Evolutionary conservation across 2,797 vertebrate species (phyloP).

Genomic region (Arnoldichthys spilopterus): DNA sequence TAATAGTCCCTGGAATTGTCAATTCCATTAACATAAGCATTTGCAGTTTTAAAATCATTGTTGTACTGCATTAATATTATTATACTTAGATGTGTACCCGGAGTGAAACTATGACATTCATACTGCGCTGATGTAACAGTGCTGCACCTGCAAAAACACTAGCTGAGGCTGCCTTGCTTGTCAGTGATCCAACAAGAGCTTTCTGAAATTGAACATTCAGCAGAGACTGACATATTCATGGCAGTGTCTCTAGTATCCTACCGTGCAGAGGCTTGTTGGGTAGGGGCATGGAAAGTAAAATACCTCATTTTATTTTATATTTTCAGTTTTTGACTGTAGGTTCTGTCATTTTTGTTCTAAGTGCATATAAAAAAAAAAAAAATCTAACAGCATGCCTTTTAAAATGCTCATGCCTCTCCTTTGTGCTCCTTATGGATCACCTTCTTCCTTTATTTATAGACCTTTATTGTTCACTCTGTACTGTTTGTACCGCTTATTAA

Average conservation of each 20-base stretch:
- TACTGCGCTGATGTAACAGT: neutral
- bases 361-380: too few species aligned
- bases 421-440: neutral
- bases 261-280: neutral
- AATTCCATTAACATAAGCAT: too few species aligned
- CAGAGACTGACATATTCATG: neutral
- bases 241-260: neutral
- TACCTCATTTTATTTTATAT: too few species aligned
- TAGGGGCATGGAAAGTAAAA: neutral
- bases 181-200: neutral
- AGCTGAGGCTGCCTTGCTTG: neutral
- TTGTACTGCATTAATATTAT: neutral
- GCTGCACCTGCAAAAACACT: neutral
- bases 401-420: neutral
- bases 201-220: conserved; percentile 1
- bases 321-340: neutral
- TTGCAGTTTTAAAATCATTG: neutral
- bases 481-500: neutral
- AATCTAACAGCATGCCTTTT: neutral
- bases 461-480: neutral
- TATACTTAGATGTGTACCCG: neutral
- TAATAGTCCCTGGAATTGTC: too few species aligned
- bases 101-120: neutral
- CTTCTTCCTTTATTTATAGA: neutral
- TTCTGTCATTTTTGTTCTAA: neutral